phyloP scores from a whole-genome alignment of 2,113 vertebrate species.

The Odocoileus virginianus region DNA sequence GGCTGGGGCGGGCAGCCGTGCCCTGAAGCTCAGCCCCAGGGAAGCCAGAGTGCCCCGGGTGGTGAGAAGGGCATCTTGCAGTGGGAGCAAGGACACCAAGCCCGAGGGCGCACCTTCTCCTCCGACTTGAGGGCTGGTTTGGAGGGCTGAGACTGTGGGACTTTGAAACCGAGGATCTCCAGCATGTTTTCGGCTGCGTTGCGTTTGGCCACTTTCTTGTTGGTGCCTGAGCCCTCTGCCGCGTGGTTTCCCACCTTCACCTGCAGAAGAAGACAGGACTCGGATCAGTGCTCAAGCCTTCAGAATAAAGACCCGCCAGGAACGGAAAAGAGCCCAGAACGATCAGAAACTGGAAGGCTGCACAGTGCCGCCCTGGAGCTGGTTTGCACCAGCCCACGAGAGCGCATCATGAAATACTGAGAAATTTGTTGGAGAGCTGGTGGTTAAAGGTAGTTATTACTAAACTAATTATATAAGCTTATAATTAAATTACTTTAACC shows the following conservation, averaged over 20 bases:
- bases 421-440: neutral
- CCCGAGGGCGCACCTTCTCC: conserved; percentile 86
- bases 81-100: neutral
- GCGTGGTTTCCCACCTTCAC: conserved; percentile 92
- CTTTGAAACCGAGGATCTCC: conserved; percentile 96
- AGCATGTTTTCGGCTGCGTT: conserved; percentile 98
- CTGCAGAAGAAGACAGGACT: conserved; percentile 73
- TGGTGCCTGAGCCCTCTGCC: conserved; percentile 94
- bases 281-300: neutral
- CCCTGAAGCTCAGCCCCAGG: neutral
- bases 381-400: fast-evolving
- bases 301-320: neutral
- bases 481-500: neutral
- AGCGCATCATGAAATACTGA: fast-evolving
- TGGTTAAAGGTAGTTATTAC: neutral
- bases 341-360: neutral
- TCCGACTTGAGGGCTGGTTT: conserved; percentile 97
- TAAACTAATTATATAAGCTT: neutral
- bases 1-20: neutral
- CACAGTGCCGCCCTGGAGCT: neutral
- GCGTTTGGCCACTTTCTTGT: conserved; percentile 98
- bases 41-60: neutral
- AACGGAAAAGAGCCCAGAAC: fast-evolving
- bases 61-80: neutral
- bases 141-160: conserved; percentile 93